phyloP scores from a whole-genome alignment of 2,888 invertebrate species.

The Troilus luridus region DNA sequence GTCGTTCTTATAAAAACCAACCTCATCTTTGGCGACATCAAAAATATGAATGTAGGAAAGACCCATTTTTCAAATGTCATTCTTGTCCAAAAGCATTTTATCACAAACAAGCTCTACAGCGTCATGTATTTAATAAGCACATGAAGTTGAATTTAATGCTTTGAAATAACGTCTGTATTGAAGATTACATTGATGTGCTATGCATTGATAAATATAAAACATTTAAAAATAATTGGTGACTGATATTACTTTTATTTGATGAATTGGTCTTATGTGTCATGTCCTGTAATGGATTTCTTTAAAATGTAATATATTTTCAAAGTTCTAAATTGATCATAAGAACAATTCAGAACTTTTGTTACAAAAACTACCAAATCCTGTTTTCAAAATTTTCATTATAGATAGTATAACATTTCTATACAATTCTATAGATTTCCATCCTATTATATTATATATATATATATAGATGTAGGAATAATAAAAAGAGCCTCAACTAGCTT shows the following conservation, averaged over 20 bases:
- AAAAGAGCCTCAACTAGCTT: no score
- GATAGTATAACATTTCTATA: no score
- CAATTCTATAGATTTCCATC: no score
- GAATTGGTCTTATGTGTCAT: neutral
- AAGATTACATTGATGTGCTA: neutral
- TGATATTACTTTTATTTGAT: neutral
- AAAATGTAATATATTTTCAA: neutral
- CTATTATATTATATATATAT: no score
- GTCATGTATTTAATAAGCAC: neutral
- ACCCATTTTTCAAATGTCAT: slow-evolving; percentile 25
- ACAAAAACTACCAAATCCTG: no score
- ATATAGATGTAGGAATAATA: no score
- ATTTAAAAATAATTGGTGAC: neutral
- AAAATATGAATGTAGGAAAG: slow-evolving; percentile 70
- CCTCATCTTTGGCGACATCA: slow-evolving; percentile 64
- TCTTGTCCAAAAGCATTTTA: slow-evolving; percentile 44
- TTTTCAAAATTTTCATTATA: no score
- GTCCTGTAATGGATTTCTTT: neutral
- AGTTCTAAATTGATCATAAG: neutral
- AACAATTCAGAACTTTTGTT: no score
- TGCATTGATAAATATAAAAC: neutral
- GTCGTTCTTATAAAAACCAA: slow-evolving; percentile 61
- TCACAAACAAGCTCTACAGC: slow-evolving; percentile 16
- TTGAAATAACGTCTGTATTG: neutral
- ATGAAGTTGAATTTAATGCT: neutral